A percentile compares a stretch with the other conserved stretches of the same genome.
phyloP scores from a whole-genome alignment of 2,888 invertebrate species.

The Chromoteleia sp. region DNA sequence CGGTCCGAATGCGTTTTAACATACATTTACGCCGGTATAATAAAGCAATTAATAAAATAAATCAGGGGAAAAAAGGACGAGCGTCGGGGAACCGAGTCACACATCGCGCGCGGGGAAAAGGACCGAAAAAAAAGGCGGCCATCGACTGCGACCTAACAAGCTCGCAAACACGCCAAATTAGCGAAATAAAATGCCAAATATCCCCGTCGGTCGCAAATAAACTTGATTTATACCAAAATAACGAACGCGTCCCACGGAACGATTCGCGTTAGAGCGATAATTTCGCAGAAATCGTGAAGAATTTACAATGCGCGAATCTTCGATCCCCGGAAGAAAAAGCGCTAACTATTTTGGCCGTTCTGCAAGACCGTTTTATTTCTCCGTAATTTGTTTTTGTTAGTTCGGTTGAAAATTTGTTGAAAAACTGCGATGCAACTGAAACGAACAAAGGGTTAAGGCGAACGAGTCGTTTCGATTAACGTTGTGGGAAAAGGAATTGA shows the following conservation, averaged over 20 bases:
- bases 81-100: conserved; percentile 5
- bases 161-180: conserved; percentile 41
- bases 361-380: conserved; percentile 10
- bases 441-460: conserved; percentile 11
- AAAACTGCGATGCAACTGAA: background rate
- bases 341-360: conserved; percentile 23
- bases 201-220: conserved; percentile 40
- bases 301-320: conserved; percentile 43
- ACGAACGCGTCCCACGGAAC: conserved; percentile 37
- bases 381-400: conserved; percentile 14
- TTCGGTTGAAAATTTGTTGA: conserved; percentile 18
- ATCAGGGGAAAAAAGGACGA: conserved; percentile 32
- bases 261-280: conserved; percentile 22
- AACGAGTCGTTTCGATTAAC: background rate
- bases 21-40: conserved; percentile 35
- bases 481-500: background rate
- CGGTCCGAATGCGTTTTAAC: conserved; percentile 16
- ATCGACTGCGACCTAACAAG: conserved; percentile 34
- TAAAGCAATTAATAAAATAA: conserved; percentile 57
- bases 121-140: conserved; percentile 1
- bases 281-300: conserved; percentile 34
- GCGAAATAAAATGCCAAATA: conserved; percentile 50
- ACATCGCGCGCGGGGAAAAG: conserved; percentile 11
- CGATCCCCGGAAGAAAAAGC: conserved; percentile 20
- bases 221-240: conserved; percentile 54